Percentiles rank a stretch among this genome's conserved stretches.
Evolutionary conservation across 2,797 vertebrate species (phyloP).

Genomic region (Oophaga sylvatica): DNA sequence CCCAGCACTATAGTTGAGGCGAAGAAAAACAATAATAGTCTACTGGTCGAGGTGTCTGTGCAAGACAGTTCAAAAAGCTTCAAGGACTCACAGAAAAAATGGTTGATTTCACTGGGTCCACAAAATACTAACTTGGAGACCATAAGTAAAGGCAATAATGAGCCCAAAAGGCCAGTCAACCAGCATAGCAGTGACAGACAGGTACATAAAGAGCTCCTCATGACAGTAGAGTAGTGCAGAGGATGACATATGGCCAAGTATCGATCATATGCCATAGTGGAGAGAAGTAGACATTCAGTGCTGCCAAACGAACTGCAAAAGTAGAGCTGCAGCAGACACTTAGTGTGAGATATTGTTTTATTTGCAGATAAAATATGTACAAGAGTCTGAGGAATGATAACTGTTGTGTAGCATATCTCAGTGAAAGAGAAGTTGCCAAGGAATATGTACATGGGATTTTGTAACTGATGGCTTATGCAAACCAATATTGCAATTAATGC

Average conservation of each 20-base stretch:
- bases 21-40: conserved; percentile 5
- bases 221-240: conserved; percentile 50
- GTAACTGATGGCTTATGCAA: conserved; percentile 27
- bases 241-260: conserved; percentile 53
- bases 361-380: conserved; percentile 45
- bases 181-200: background rate
- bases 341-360: conserved; percentile 54
- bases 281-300: conserved; percentile 57
- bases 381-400: conserved; percentile 57
- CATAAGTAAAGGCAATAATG: conserved; percentile 18
- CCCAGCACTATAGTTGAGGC: conserved; percentile 19
- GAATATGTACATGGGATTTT: conserved; percentile 52
- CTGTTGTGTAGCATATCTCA: conserved; percentile 54
- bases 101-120: conserved; percentile 5
- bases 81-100: conserved; percentile 30
- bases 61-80: background rate
- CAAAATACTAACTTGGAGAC: conserved; percentile 10
- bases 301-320: conserved; percentile 49
- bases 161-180: background rate
- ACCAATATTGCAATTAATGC: conserved; percentile 50
- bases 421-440: conserved; percentile 59
- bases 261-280: conserved; percentile 60
- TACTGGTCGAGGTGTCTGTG: conserved; percentile 4
- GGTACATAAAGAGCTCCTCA: conserved; percentile 30
- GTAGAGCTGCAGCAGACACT: conserved; percentile 56